phyloP scores from a whole-genome alignment of 2,888 invertebrate species.

The Drosophila setosimentum region DNA sequence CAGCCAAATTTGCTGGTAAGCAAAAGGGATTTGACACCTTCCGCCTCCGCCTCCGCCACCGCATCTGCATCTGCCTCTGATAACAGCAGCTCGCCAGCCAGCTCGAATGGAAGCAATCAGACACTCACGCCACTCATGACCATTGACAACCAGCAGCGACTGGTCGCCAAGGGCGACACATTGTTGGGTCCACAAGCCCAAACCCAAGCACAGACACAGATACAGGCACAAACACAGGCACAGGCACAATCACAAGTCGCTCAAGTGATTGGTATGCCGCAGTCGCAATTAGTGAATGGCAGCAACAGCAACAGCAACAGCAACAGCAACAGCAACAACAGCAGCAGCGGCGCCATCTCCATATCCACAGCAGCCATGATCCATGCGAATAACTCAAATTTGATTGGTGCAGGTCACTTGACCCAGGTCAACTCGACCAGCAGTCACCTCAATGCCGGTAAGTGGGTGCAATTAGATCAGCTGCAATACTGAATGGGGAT shows the following conservation, averaged over 20 bases:
- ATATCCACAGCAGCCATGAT: constrained; percentile 70
- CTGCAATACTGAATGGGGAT: constrained; percentile 22
- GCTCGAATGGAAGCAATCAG: constrained; percentile 84
- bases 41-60: constrained; percentile 29
- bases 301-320: constrained; percentile 25
- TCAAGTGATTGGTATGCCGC: constrained; percentile 46
- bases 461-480: constrained; percentile 60
- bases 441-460: constrained; percentile 69
- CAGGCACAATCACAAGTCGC: background rate
- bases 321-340: constrained; percentile 35
- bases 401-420: constrained; percentile 71
- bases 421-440: constrained; percentile 57
- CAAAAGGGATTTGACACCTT: constrained; percentile 76
- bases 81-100: constrained; percentile 72
- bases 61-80: constrained; percentile 37
- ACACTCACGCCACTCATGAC: constrained; percentile 83
- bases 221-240: background rate
- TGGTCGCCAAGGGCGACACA: constrained; percentile 66
- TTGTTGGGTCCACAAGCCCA: constrained; percentile 28
- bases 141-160: constrained; percentile 79
- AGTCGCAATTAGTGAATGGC: constrained; percentile 68
- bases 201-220: background rate
- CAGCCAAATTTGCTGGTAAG: constrained; percentile 51
- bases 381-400: constrained; percentile 78
- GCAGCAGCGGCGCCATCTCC: constrained; percentile 37